phyloP scores from a whole-genome alignment of 2,113 vertebrate genomes.

The Colossoma macropomum region DNA sequence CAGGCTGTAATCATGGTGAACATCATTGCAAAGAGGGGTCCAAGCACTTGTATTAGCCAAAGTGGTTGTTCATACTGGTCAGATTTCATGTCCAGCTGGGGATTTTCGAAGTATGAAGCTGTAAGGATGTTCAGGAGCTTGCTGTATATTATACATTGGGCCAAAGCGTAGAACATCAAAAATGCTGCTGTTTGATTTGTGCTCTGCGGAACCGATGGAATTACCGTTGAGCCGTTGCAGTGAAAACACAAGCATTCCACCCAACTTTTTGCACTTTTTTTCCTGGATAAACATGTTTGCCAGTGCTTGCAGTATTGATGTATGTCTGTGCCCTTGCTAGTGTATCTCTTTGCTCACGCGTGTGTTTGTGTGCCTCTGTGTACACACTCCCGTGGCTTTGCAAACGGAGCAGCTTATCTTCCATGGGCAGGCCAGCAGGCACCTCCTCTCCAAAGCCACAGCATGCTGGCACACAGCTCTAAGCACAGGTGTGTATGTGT shows the following conservation, averaged over 20 bases:
- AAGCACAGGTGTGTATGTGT: constrained; percentile 29
- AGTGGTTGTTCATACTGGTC: constrained; percentile 1
- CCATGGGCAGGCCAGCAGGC: constrained; percentile 33
- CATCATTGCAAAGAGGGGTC: constrained; percentile 9
- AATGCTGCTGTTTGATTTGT: constrained; percentile 15
- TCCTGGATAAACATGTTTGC: constrained; percentile 11
- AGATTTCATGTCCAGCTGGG: constrained; percentile 14
- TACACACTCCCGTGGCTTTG: constrained; percentile 40
- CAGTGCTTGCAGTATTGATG: constrained; percentile 8
- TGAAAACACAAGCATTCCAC: not conserved
- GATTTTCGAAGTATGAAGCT: not conserved
- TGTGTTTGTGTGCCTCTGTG: constrained; percentile 28
- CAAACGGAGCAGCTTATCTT: constrained; percentile 50
- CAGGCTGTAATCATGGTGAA: constrained; percentile 27
- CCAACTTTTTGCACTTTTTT: not conserved
- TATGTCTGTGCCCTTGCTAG: constrained; percentile 26
- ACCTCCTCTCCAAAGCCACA: constrained; percentile 29
- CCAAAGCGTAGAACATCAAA: constrained; percentile 8
- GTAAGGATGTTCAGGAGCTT: not conserved
- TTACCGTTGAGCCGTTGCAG: not conserved
- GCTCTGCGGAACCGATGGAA: not conserved
- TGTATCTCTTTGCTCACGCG: constrained; percentile 2
- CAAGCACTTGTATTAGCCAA: not conserved
- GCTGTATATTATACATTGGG: not conserved
- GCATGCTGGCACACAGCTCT: constrained; percentile 4